Evolutionary conservation across 2,888 invertebrate species (phyloP), one percentile per base, ranked within the genome.

Genomic region (Eupithecia insigniata): DNA sequence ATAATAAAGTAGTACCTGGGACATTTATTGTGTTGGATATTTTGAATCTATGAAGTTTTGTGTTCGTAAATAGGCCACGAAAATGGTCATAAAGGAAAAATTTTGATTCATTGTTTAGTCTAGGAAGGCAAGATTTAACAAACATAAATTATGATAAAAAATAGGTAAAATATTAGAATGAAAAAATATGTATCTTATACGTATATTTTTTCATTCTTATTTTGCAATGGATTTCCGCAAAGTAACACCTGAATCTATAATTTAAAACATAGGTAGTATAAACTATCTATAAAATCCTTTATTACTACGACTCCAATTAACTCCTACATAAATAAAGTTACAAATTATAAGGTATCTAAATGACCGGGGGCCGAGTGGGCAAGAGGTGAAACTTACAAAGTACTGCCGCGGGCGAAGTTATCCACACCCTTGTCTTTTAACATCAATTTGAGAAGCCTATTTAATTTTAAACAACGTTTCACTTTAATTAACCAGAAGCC

Each of bases 381-480:
- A 69, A 65, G 46, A 71, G 64, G 67, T 69, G 58, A 70, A 74
- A 69, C 71, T 69, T 43, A 70, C 71, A 72, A 76, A 66, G 72
- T 81, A 82, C 80, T 77, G 78, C 80, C 77, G 79, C 77, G 79
- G 79, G 77, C 80, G 85, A 85, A 85, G 83, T 81, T 79, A 78
- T 80, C 80, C 73, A 77, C 82, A 83, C 82, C 83, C 80, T 80
- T 82, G 80, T 81, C 82, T 81, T 84, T 84, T 80, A 82, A 85
- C 84, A 83, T 82, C 84, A 87, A 87, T 87, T 87, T 84, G 85
- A 83, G 84, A 83, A 85, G 85, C 87, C 87, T 86, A 86, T 87
- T 89, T 86, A 87, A 87, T 88, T 88, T 89, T 84, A 84, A 84
- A 84, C 83, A 80, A 82, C 82, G 82, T 85, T 85, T 85, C 82